Evolutionary conservation across 2,888 invertebrate species (phyloP).

Genomic region (Urechis unicinctus): DNA sequence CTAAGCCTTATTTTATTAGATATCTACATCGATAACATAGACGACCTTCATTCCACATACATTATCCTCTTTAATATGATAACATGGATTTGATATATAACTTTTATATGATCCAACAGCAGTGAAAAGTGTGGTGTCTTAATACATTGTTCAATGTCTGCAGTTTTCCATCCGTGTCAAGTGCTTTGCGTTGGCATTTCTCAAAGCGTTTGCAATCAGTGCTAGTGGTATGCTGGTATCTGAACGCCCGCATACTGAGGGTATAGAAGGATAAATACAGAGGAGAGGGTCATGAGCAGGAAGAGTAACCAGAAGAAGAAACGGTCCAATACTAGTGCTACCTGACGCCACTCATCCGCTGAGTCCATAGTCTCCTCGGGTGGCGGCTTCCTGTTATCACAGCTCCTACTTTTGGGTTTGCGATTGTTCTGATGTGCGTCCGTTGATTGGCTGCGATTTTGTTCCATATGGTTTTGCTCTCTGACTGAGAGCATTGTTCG

Average conservation of each 20-base stretch:
- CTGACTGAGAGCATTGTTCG: slow-evolving; percentile 1
- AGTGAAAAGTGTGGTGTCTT: too few relatives aligned
- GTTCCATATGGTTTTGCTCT: background rate
- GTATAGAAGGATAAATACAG: slow-evolving; percentile 19
- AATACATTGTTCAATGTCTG: too few relatives aligned
- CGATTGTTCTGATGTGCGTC: background rate
- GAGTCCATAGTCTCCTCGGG: background rate
- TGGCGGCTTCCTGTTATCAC: background rate
- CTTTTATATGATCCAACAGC: too few relatives aligned
- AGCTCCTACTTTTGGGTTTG: background rate
- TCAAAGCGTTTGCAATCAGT: too few relatives aligned
- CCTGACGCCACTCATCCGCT: slow-evolving; percentile 17
- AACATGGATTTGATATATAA: too few relatives aligned
- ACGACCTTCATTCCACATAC: too few relatives aligned
- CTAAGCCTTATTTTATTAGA: too few relatives aligned
- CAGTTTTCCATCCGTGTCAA: too few relatives aligned
- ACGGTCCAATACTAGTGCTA: slow-evolving; percentile 20
- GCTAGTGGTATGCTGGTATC: too few relatives aligned
- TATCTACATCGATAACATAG: too few relatives aligned
- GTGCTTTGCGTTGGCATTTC: too few relatives aligned
- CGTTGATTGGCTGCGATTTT: background rate
- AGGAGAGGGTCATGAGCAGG: slow-evolving; percentile 17
- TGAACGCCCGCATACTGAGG: slow-evolving; percentile 10
- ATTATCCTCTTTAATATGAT: too few relatives aligned
- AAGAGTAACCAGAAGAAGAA: slow-evolving; percentile 23